These are phyloP conservation scores for Sciurus niger DNA, from an alignment of 2,113 vertebrate species.

Conservation along the genomic window DNA sequence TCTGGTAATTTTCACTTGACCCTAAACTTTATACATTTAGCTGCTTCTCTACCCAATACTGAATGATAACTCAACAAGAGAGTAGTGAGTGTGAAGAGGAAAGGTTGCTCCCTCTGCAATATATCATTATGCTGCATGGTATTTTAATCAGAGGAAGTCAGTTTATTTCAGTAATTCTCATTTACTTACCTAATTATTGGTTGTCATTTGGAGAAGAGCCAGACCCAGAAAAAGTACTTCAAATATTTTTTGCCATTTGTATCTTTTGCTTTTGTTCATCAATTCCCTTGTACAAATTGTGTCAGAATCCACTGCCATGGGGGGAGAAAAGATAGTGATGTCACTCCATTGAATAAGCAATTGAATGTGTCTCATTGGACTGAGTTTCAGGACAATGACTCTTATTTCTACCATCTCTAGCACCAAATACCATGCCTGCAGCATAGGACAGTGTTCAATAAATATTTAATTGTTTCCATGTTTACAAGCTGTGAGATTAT, in stretches of 20 bases:
- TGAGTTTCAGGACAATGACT: background rate
- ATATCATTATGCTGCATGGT: slow-evolving; percentile 34
- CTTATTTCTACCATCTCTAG: background rate
- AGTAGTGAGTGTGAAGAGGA: slow-evolving; percentile 74
- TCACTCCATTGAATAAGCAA: background rate
- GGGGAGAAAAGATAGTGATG: background rate
- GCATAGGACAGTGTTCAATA: background rate
- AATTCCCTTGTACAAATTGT: background rate
- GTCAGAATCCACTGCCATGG: background rate
- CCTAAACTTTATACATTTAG: slow-evolving; percentile 85
- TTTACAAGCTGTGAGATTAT: background rate
- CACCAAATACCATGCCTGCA: background rate
- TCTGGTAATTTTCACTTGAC: slow-evolving; percentile 86
- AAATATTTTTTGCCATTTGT: slow-evolving; percentile 33
- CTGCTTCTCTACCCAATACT: slow-evolving; percentile 78
- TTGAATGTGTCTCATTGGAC: background rate
- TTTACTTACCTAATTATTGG: slow-evolving; percentile 71
- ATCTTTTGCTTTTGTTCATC: slow-evolving; percentile 57
- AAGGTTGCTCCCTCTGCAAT: slow-evolving; percentile 69
- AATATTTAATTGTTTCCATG: background rate
- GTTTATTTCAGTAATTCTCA: slow-evolving; percentile 71
- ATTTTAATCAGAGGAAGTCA: slow-evolving; percentile 75
- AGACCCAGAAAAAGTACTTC: slow-evolving; percentile 47
- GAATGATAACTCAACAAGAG: slow-evolving; percentile 82
- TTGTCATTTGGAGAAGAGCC: slow-evolving; percentile 65